Conservation (phyloP, 2,888 invertebrate species). For the Erebia aethiops region DNA sequence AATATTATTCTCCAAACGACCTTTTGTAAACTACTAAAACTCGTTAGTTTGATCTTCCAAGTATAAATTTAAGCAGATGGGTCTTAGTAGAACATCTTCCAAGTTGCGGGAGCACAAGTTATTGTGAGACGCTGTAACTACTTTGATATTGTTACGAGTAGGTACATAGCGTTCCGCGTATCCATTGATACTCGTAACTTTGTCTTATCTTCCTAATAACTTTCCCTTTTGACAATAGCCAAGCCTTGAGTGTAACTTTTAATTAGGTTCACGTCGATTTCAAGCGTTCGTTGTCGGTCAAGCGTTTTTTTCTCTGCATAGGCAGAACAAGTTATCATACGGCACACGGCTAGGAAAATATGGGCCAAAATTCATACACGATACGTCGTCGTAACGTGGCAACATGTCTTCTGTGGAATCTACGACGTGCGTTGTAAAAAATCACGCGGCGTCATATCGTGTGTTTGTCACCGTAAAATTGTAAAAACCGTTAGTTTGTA, state of each 20-base stretch:
- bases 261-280: background rate
- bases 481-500: no score
- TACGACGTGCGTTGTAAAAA: no score
- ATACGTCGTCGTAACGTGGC: no score
- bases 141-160: conserved; percentile 5
- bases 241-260: background rate
- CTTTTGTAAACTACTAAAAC: background rate
- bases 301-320: no score
- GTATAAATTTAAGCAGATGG: background rate
- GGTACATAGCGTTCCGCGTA: background rate
- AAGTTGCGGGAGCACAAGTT: conserved; percentile 4
- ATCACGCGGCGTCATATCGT: no score
- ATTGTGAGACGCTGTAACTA: background rate
- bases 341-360: no score
- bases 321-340: no score
- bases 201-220: conserved; percentile 3
- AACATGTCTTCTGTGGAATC: no score
- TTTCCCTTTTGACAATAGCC: background rate
- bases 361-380: no score
- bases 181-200: conserved; percentile 11
- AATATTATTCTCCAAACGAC: background rate
- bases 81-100: background rate
- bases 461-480: no score
- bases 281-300: no score
- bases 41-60: background rate